Base-by-base conservation (phyloP, 2,113 vertebrate species). In the Chaetops frenatus region DNA sequence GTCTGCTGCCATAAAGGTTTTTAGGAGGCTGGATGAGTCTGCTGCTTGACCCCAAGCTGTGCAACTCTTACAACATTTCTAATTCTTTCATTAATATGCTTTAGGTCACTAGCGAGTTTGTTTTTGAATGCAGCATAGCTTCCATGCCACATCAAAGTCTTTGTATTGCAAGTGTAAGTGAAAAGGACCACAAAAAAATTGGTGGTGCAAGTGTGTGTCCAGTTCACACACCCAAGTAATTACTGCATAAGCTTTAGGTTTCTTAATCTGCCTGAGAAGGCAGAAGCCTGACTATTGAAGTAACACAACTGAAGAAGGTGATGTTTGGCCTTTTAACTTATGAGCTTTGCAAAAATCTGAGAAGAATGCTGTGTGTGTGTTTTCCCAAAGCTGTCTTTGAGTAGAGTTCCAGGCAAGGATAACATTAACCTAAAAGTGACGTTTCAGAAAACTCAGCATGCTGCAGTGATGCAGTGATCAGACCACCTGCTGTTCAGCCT, bases 71-170 rank as follows among this genome's bases (percentile, higher is more conserved):
- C 51, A 60, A 42, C 51, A 79, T 17, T 74, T 88, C 8, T 50
- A 66, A 61, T 81, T 74, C 24, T 84, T 74, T 89, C 48, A 89
- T 91, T 91, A 95, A 76, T n/a, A 67, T 71, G 44, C n/a, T 92
- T 78, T 78, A 88, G 69, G 69, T 87, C 87, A 79, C 51, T 71
- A 84, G 53, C 28, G 62, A 50, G 81, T 27, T 79, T 81, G 36
- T 27, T 64, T 95, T 92, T 79, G 69, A 82, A 65, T 54, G 61
- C 62, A 88, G 2, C 48, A 3, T 76, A 53, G 45, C 9, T 92
- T 91, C 28, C 60, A 6, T 40, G 57, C 84, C 95, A 92, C 94
- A 88, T 94, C 81, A 96, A 97, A 73, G 91, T 24, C 48, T 92
- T 84, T 81, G 48, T 31, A 57, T 79, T 62, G 7, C 54, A 79